These are phyloP conservation scores for Corythaixoides concolor DNA, from an alignment of 2,113 vertebrate genomes.

Conservation along the genomic window DNA sequence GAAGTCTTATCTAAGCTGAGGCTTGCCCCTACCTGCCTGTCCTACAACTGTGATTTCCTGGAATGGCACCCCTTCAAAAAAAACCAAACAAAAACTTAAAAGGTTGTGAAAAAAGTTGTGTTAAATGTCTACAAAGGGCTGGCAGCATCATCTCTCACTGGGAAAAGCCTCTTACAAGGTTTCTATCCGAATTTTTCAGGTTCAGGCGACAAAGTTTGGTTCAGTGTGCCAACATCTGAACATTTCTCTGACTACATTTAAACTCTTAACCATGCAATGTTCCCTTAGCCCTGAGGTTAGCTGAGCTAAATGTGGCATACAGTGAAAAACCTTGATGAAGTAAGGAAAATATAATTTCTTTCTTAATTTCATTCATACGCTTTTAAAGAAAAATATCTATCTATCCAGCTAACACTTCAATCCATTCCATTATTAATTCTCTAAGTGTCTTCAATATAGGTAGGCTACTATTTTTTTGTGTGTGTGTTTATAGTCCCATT, in stretches of 20 bases:
- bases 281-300: neutral
- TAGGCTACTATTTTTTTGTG: neutral
- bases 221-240: neutral
- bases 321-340: neutral
- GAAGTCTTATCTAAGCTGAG: neutral
- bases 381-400: neutral
- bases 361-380: neutral
- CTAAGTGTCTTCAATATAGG: neutral
- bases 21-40: neutral
- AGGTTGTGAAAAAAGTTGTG: neutral
- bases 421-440: neutral
- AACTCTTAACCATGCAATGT: neutral
- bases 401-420: neutral
- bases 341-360: neutral
- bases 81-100: neutral
- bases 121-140: neutral
- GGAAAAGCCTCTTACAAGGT: neutral
- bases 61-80: neutral
- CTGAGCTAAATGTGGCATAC: neutral
- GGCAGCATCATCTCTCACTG: neutral
- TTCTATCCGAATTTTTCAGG: neutral
- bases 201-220: neutral
- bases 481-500: neutral
- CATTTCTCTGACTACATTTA: neutral
- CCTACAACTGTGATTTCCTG: neutral